A percentile compares a stretch with the other conserved stretches of the same genome.
These are phyloP conservation scores for Phania funesta DNA, from an alignment of 2,888 invertebrate species.

Conservation along the genomic window DNA sequence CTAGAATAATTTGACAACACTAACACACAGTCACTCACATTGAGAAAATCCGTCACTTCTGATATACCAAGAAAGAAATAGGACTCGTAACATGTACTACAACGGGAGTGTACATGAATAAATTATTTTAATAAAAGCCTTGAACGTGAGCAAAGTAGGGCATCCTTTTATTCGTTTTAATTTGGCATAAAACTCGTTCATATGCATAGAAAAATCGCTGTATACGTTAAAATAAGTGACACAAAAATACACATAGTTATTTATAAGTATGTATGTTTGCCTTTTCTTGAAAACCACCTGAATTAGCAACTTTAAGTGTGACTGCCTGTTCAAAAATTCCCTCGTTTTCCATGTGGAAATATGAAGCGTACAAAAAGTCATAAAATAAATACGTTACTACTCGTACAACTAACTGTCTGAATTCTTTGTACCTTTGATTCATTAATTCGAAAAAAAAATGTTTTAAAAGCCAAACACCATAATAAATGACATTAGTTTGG, in stretches of 20 bases:
- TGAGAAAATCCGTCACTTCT: too few relatives aligned
- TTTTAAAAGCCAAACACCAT: background rate
- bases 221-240: background rate
- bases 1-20: too few relatives aligned
- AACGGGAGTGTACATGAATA: too few relatives aligned
- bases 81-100: too few relatives aligned
- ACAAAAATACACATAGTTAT: background rate
- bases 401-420: slow-evolving; percentile 13
- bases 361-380: slow-evolving; percentile 37
- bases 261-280: background rate
- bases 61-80: too few relatives aligned
- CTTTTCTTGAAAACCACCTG: slow-evolving; percentile 44
- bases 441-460: background rate
- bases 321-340: slow-evolving; percentile 19
- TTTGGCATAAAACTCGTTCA: too few relatives aligned
- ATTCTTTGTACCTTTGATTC: slow-evolving; percentile 41
- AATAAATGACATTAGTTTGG: slow-evolving; percentile 33
- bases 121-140: too few relatives aligned
- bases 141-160: too few relatives aligned
- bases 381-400: slow-evolving; percentile 16
- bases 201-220: background rate
- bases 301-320: slow-evolving; percentile 45
- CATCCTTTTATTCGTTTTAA: too few relatives aligned
- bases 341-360: slow-evolving; percentile 34
- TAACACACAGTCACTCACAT: too few relatives aligned